Base-by-base conservation (phyloP, 30 jellyfish, hydroid and myxozoan genomes). In the Hydractinia symbiolongicarpus region DNA sequence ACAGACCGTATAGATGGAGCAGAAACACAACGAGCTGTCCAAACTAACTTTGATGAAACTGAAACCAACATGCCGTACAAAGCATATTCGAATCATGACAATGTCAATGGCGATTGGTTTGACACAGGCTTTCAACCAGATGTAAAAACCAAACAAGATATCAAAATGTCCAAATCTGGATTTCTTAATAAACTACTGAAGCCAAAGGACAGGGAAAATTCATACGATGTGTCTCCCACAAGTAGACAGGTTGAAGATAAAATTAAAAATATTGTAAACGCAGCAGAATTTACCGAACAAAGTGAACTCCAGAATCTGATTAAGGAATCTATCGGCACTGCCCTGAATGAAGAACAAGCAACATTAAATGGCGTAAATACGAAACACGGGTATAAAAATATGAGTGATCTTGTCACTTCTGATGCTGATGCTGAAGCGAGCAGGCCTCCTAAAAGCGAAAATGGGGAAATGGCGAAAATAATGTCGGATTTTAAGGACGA, bases 71-170 rank as follows among this genome's bases (percentile, higher is more conserved):
- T 30, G 20, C 61, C 61, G 14, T 77, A 8, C 60, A 64, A 77
- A 6, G 53, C 82, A 19, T 13, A 55, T 55, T 44, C 79, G n/a
- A 77, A 64, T 2, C 84, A 76, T 55, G 85, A 77, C n/a, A 55
- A 50, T 0, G 66, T 53, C 17, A 60, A 60, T 50, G 85, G 76
- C 9, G 85, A 77, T 77, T 77, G 85, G 85, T 77, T 77, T 55
- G 85, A 77, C 4, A 54, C 85, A 5, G 74, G 74, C 40, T 77
- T 77, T 50, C 55, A 40, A 53, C 85, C 85, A n/a, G 85, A 77
- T 61, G 78, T 64, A 3, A 77, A 50, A 77, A 77, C 85, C 17
- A 77, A 77, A 55, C 85, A 54, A 60, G 85, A 77, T 61, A 44
- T 77, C 60, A 77, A 77, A 77, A 77, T 77, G 56, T 54, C 85